Conservation (phyloP, 1,140 invertebrate genomes). For the Temnothorax nylanderi region DNA sequence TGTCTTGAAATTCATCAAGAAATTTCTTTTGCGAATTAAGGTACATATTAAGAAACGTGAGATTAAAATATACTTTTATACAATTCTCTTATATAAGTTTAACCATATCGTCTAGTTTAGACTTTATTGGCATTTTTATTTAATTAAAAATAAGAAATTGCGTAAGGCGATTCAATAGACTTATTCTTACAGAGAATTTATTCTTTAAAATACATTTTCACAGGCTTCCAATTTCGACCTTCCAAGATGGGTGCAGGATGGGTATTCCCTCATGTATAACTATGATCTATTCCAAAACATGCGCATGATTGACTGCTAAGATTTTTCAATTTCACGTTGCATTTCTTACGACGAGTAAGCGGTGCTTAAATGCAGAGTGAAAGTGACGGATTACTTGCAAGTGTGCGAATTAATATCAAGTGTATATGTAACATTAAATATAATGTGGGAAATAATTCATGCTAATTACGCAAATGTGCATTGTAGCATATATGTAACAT, state of each 20-base stretch:
- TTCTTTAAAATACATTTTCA: background rate
- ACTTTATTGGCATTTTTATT: background rate
- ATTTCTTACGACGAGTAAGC: background rate
- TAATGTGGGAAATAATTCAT: slow-evolving; percentile 33
- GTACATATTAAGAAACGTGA: background rate
- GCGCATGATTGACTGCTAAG: background rate
- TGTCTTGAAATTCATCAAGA: background rate
- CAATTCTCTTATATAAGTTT: slow-evolving; percentile 10
- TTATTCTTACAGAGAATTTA: background rate
- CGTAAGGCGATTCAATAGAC: background rate
- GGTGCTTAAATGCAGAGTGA: background rate
- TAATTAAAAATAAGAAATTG: background rate
- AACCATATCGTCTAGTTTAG: background rate
- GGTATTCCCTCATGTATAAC: background rate
- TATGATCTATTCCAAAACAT: background rate
- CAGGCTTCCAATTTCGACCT: background rate
- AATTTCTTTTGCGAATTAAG: background rate
- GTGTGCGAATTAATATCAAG: slow-evolving; percentile 18
- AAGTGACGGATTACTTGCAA: slow-evolving; percentile 13
- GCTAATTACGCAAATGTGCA: slow-evolving; percentile 15
- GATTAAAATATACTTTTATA: background rate
- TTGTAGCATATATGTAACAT: slow-evolving; percentile 17
- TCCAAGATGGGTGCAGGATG: background rate
- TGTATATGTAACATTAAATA: background rate
- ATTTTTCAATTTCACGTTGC: background rate